Evolutionary conservation across 2,797 vertebrate species (phyloP).

Genomic region (Cephalopachus bancanus): DNA sequence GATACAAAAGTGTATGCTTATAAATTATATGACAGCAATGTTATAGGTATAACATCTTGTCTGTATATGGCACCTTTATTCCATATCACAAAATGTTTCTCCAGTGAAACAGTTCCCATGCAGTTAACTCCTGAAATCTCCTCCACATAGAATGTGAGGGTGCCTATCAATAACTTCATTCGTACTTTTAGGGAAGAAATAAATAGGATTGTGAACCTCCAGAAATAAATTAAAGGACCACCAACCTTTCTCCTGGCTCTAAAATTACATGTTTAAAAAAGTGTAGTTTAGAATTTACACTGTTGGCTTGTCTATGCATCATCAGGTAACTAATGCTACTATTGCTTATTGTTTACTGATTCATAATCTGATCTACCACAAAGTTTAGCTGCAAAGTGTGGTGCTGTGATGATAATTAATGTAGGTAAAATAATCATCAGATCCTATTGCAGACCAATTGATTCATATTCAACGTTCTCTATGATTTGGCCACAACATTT

Average conservation of each 20-base stretch:
- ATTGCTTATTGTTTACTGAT: not conserved
- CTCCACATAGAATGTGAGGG: not conserved
- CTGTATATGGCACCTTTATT: constrained; percentile 51
- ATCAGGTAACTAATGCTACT: not conserved
- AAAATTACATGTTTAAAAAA: constrained; percentile 29
- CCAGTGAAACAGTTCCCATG: constrained; percentile 32
- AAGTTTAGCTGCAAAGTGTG: not conserved
- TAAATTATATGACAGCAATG: constrained; percentile 53
- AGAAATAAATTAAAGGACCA: constrained; percentile 34
- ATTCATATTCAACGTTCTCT: not conserved
- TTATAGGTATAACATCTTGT: constrained; percentile 49
- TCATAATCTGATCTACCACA: constrained; percentile 14
- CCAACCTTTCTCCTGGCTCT: constrained; percentile 31
- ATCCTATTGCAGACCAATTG: not conserved
- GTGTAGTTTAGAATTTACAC: not conserved
- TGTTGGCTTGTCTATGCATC: not conserved
- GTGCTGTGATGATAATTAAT: not conserved
- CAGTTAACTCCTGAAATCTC: not conserved
- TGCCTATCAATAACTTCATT: constrained; percentile 14
- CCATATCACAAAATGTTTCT: constrained; percentile 57
- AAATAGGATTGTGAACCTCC: constrained; percentile 7
- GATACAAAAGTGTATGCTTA: constrained; percentile 49
- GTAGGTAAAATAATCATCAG: not conserved
- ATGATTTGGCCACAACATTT: not conserved
- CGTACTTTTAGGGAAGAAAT: constrained; percentile 37